Conservation (phyloP, 2,888 invertebrate species). For the Eupithecia insigniata region DNA sequence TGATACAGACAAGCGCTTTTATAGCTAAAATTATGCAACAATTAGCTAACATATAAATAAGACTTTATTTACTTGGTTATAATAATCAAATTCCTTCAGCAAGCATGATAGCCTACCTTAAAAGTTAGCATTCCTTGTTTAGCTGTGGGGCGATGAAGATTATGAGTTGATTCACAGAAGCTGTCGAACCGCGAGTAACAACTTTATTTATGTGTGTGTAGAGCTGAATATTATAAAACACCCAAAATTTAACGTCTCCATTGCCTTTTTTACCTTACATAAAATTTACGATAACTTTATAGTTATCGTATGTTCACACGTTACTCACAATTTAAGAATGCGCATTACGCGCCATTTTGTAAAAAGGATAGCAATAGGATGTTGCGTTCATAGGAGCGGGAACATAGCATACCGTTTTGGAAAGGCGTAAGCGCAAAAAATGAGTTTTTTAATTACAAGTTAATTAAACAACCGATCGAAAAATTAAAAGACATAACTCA, state of each 20-base stretch:
- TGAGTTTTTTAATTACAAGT: too few relatives aligned
- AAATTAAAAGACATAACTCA: too few relatives aligned
- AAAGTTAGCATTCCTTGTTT: conserved; percentile 25
- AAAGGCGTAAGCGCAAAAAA: too few relatives aligned
- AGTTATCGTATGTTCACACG: too few relatives aligned
- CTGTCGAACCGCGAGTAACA: not conserved
- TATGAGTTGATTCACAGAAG: conserved; percentile 15
- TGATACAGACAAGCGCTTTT: too few relatives aligned
- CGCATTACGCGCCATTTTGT: too few relatives aligned
- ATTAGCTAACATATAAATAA: not conserved
- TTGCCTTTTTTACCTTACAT: not conserved
- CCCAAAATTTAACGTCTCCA: not conserved
- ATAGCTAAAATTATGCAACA: not conserved
- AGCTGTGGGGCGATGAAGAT: conserved; percentile 21
- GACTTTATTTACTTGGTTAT: not conserved
- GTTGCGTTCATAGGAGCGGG: too few relatives aligned
- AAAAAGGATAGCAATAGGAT: too few relatives aligned
- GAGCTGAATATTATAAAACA: conserved; percentile 9
- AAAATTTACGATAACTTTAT: not conserved
- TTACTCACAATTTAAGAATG: too few relatives aligned
- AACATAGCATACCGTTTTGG: too few relatives aligned
- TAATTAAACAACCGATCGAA: too few relatives aligned
- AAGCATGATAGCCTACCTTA: conserved; percentile 29
- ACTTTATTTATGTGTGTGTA: not conserved
- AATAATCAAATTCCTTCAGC: not conserved